Percentiles rank a stretch among this genome's conserved stretches.
phyloP scores from a whole-genome alignment of 1,140 invertebrate genomes.

The Drosophila cardini region DNA sequence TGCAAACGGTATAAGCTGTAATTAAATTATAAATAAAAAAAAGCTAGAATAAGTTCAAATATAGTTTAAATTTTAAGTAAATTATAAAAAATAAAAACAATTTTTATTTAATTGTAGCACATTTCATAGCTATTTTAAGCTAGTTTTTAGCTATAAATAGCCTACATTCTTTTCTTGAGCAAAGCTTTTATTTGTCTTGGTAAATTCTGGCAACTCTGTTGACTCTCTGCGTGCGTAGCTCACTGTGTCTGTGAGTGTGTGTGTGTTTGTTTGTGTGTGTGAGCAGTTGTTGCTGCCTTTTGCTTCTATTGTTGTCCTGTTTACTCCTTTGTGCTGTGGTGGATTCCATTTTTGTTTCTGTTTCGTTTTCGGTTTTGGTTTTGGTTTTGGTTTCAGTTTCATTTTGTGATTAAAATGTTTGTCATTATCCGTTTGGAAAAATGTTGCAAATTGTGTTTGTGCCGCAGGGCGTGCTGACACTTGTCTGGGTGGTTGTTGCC shows the following conservation, averaged over 20 bases:
- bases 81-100: too few species aligned
- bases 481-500: conserved; percentile 51
- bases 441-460: conserved; percentile 84
- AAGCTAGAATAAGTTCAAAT: too few species aligned
- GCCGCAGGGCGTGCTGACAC: conserved; percentile 71
- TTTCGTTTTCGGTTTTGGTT: conserved; percentile 39
- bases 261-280: conserved; percentile 43
- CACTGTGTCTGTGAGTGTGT: not conserved
- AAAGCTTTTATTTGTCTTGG: too few species aligned
- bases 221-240: too few species aligned
- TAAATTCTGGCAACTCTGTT: too few species aligned
- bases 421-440: conserved; percentile 84
- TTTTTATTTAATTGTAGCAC: too few species aligned
- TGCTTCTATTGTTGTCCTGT: conserved; percentile 47
- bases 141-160: too few species aligned
- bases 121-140: too few species aligned
- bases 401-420: conserved; percentile 82
- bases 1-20: too few species aligned
- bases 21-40: too few species aligned
- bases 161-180: too few species aligned
- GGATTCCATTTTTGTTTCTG: conserved; percentile 37
- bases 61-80: too few species aligned
- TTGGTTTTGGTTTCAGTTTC: conserved; percentile 45
- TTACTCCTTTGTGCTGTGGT: conserved; percentile 22
- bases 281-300: conserved; percentile 46